These are phyloP conservation scores for Pterocles burchelli DNA, from an alignment of 2,113 vertebrate genomes.

Conservation along the genomic window DNA sequence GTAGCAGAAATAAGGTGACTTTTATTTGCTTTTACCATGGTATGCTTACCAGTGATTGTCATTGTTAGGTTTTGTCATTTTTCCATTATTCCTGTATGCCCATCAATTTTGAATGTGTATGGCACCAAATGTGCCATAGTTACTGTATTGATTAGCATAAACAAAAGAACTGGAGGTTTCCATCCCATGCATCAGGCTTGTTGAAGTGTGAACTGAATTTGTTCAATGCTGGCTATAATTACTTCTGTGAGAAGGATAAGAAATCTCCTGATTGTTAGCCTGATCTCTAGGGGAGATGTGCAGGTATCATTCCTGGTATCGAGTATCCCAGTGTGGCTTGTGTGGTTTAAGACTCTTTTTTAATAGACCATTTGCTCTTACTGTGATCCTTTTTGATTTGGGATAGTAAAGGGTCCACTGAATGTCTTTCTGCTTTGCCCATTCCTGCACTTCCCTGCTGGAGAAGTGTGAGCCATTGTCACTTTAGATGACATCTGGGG, in stretches of 20 bases:
- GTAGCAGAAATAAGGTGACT: neutral
- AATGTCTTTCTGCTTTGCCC: neutral
- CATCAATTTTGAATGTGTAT: neutral
- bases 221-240: no score
- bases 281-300: neutral
- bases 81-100: neutral
- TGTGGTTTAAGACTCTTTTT: neutral
- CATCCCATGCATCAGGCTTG: no score
- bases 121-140: no score
- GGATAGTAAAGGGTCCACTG: neutral
- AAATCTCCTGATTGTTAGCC: neutral
- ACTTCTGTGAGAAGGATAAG: neutral
- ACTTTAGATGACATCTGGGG: neutral
- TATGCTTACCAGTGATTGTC: neutral
- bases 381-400: neutral
- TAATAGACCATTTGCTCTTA: neutral
- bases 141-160: neutral
- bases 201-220: neutral
- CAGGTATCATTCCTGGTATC: neutral
- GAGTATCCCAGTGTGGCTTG: neutral
- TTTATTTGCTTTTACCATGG: neutral
- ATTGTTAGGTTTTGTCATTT: neutral
- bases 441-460: neutral
- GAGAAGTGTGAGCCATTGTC: neutral
- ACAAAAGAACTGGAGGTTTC: neutral